Conservation (phyloP, 2,888 invertebrate species). For the Machimus atricapillus region DNA sequence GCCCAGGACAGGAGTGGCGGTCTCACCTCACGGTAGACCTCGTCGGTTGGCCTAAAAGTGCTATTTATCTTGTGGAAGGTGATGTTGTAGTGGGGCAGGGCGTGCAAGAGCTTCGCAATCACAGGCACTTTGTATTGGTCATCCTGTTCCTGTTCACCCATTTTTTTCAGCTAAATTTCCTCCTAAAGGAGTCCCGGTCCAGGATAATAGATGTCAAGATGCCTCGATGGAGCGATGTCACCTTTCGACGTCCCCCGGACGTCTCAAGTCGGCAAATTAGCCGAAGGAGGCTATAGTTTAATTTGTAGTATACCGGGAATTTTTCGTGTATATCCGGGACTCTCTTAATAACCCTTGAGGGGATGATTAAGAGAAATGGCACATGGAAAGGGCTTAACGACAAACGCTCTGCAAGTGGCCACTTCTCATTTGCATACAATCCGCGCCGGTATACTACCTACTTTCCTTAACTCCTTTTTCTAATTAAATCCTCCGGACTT, state of each 20-base stretch:
- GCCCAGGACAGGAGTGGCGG: not conserved
- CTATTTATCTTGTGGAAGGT: constrained; percentile 88
- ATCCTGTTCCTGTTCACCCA: constrained; percentile 61
- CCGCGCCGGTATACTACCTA: not conserved
- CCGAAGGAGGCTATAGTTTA: not conserved
- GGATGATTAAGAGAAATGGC: constrained; percentile 33
- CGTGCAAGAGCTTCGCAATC: constrained; percentile 86
- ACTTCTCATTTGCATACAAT: constrained; percentile 3
- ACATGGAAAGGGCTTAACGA: constrained; percentile 5
- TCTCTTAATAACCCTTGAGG: constrained; percentile 14
- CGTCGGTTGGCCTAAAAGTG: constrained; percentile 88
- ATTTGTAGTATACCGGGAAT: not conserved
- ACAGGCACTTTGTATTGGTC: constrained; percentile 84
- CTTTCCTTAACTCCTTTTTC: not conserved
- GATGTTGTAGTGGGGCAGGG: constrained; percentile 91
- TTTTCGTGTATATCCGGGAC: constrained; percentile 6
- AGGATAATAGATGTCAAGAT: constrained; percentile 8
- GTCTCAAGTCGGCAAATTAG: constrained; percentile 9
- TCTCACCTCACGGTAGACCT: constrained; percentile 87
- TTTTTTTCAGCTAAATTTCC: constrained; percentile 31
- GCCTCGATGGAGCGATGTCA: not conserved
- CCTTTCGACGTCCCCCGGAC: not conserved
- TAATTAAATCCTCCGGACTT: constrained; percentile 16
- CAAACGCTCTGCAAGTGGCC: not conserved
- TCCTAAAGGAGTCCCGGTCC: not conserved